These are phyloP conservation scores for Batillaria attramentaria DNA, from an alignment of 1,140 invertebrate genomes.

Conservation along the genomic window DNA sequence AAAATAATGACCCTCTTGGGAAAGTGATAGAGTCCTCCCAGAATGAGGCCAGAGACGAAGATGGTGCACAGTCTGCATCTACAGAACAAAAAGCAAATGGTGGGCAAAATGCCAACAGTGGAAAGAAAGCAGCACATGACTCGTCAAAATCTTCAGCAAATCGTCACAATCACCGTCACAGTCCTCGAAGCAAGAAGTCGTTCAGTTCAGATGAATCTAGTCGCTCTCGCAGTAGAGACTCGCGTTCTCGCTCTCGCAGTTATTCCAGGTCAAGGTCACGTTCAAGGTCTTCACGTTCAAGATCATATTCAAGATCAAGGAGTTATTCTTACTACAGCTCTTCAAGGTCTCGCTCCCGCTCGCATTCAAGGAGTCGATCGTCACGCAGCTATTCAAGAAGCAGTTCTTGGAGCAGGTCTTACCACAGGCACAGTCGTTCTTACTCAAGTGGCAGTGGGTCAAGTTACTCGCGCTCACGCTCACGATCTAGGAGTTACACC, in stretches of 20 bases:
- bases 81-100: conserved; percentile 23
- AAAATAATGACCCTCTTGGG: conserved; percentile 37
- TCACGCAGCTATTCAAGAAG: conserved; percentile 51
- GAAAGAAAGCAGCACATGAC: conserved; percentile 30
- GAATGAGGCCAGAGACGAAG: not conserved
- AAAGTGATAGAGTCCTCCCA: conserved; percentile 26
- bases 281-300: conserved; percentile 51
- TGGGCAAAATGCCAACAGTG: not conserved
- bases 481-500: conserved; percentile 21
- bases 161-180: conserved; percentile 38
- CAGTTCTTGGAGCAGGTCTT: conserved; percentile 45
- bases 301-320: conserved; percentile 41
- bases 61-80: not conserved
- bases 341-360: conserved; percentile 47
- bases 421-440: conserved; percentile 46
- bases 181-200: conserved; percentile 44
- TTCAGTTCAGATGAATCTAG: conserved; percentile 61
- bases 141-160: conserved; percentile 27
- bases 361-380: conserved; percentile 51
- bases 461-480: conserved; percentile 32
- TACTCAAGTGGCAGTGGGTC: conserved; percentile 33
- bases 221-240: conserved; percentile 46
- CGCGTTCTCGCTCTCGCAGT: conserved; percentile 46
- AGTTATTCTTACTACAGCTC: conserved; percentile 61
- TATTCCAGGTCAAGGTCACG: conserved; percentile 53